These are phyloP conservation scores for Hyphantria cunea DNA, from an alignment of 1,140 invertebrate species.

Conservation along the genomic window DNA sequence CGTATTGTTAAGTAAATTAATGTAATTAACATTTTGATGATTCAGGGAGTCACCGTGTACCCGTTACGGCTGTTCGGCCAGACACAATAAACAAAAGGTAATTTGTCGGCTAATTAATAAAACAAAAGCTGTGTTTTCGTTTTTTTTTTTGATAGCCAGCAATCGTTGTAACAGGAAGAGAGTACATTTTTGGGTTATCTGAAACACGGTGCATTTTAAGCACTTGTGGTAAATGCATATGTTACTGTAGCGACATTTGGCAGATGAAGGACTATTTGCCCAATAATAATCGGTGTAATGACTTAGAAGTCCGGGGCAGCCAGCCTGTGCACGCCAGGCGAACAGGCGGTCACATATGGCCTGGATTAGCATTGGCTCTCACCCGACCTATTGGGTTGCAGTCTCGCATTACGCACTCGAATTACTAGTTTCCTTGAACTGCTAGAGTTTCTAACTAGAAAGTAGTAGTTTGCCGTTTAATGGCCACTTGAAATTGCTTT, in stretches of 20 bases:
- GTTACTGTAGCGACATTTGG: slow-evolving; percentile 61
- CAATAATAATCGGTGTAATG: slow-evolving; percentile 77
- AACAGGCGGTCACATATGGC: slow-evolving; percentile 56
- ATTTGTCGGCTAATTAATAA: slow-evolving; percentile 32
- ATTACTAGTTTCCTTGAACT: slow-evolving; percentile 59
- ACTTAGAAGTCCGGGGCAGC: slow-evolving; percentile 69
- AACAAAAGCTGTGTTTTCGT: slow-evolving; percentile 10
- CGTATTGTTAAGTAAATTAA: slow-evolving; percentile 72
- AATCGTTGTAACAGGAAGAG: background rate
- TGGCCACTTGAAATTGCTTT: slow-evolving; percentile 49
- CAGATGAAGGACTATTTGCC: slow-evolving; percentile 50
- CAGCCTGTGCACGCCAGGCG: slow-evolving; percentile 34
- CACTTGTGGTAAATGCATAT: background rate
- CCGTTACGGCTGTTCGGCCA: slow-evolving; percentile 34
- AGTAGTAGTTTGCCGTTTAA: slow-evolving; percentile 29
- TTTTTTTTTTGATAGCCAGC: slow-evolving; percentile 1
- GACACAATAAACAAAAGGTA: slow-evolving; percentile 44
- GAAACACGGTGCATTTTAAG: slow-evolving; percentile 2
- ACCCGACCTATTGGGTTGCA: slow-evolving; percentile 59
- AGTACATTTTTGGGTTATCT: slow-evolving; percentile 5
- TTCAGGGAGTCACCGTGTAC: slow-evolving; percentile 30
- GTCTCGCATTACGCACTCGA: slow-evolving; percentile 52
- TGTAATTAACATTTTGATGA: slow-evolving; percentile 51
- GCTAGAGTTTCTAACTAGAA: slow-evolving; percentile 43
- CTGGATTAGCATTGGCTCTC: slow-evolving; percentile 61